Conservation (phyloP, 2,888 invertebrate genomes). For the Drosophila niveifrons region DNA sequence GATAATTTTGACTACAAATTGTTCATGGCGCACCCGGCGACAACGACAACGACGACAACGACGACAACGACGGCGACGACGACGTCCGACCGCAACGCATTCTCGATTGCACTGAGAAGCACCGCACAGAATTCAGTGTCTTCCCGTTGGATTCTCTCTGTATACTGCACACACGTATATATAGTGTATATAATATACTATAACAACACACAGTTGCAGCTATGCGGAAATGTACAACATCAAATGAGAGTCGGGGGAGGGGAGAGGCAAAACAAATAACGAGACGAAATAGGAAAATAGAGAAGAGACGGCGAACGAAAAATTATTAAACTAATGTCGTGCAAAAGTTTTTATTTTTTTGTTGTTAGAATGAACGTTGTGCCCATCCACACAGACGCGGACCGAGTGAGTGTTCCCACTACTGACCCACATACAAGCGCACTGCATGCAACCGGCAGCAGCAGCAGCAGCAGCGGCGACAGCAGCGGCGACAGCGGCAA, state of each 20-base stretch:
- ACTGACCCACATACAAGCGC: constrained; percentile 79
- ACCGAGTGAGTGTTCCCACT: constrained; percentile 76
- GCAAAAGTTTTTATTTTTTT: constrained; percentile 40
- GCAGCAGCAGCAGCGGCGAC: background rate
- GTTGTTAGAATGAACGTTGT: constrained; percentile 52
- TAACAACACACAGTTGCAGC: constrained; percentile 37
- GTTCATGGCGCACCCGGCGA: constrained; percentile 32
- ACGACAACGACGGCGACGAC: constrained; percentile 39
- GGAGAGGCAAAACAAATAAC: background rate
- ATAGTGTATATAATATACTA: background rate
- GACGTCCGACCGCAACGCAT: constrained; percentile 72
- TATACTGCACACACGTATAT: background rate
- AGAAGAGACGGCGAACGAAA: constrained; percentile 12
- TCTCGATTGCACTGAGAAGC: constrained; percentile 78
- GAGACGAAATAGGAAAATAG: background rate
- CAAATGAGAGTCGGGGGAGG: background rate
- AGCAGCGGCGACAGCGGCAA: background rate
- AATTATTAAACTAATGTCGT: constrained; percentile 60
- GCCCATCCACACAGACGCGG: constrained; percentile 62
- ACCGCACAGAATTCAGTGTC: constrained; percentile 40
- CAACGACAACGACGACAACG: constrained; percentile 1
- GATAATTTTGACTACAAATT: background rate
- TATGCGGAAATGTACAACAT: constrained; percentile 58
- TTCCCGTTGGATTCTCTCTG: constrained; percentile 57
- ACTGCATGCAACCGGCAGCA: constrained; percentile 15